Base-by-base conservation (phyloP, 2,113 vertebrate species). In the Scomber scombrus region DNA sequence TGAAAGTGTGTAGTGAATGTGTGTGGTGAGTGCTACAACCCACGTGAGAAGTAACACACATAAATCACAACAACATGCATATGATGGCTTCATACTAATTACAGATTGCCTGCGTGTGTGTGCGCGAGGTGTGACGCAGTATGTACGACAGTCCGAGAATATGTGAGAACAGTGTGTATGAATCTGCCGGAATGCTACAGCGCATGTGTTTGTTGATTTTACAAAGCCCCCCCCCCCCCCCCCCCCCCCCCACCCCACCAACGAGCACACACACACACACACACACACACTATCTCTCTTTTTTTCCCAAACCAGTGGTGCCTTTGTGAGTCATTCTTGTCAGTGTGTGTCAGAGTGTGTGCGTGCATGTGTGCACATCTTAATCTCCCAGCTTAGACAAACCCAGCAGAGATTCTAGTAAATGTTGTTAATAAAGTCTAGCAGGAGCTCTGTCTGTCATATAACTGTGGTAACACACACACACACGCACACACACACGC, bases 371-470 rank as follows among this genome's bases (percentile, higher is more conserved):
- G 50, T 0, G 3, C 23, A 72, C 61, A 62, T 89, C 85, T 85
- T 88, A 80, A 91, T 86, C 84, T 80, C 34, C 21, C n/a, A 57
- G 71, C 56, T 78, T 62, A 74, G 64, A 85, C 69, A 71, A 78
- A 75, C 63, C 60, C 63, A 71, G 74, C 46, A 81, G 74, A 89
- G 76, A 26, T 26, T 81, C 85, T 77, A 47, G 66, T 88, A 83
- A 86, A 90, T 60, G 50, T 56, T 80, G 71, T 82, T 88, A 75
- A 90, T 90, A 91, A 92, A 85, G 83, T 84, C 85, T 81, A 66
- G 70, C n/a, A 58, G 83, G 75, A 87, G 72, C 62, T 73, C 67
- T 73, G 68, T 74, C 71, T 61, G 63, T 75, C 82, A 67, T 62
- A 64, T 61, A 78, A 64, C 26, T 61, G 71, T 55, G 60, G 16